Base-by-base conservation (phyloP, 2,888 invertebrate species). In the Rotaria socialis region DNA sequence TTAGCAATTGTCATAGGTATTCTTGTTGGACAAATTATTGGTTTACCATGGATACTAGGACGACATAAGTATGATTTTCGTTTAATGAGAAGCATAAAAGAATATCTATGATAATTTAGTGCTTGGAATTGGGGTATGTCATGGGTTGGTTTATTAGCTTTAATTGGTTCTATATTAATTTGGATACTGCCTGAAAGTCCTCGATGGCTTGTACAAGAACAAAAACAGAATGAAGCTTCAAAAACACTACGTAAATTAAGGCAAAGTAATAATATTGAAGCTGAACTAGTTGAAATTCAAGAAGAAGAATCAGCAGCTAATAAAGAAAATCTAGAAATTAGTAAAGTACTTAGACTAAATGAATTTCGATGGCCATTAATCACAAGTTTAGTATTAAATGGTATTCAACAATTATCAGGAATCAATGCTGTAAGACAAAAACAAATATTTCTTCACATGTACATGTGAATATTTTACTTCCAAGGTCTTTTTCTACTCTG, bases 201-300 rank as follows among this genome's bases (percentile, higher is more conserved):
- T 27, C 67, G 67, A 35, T 67, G 67, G 67, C 67, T 67, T 16
- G 1, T 67, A 67, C 67, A 67, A 67, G 35, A 67, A 35, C 35
- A 19, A 19, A 67, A 19, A 67, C 35, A 14, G n/a, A 67, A 67
- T 67, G 67, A 67, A 41, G 67, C 67, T 27, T 35, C 89, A 92
- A 89, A 89, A 92, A 93, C 94, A 27, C 91, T 94, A 88, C 91
- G 93, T 88, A 91, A 93, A 89, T 91, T 95, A 88, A 92, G 95
- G 88, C 94, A 94, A 85, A 94, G 94, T 89, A 93, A 93, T 89
- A 92, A 95, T 92, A 95, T 97, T 84, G 96, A 96, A 91, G 95
- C 95, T 91, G 97, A 97, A 91, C 95, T 97, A 89, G 96, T 96
- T 91, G 97, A 97, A 92, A 97, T 97, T 96, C 94, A 96, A 88